phyloP scores from a whole-genome alignment of 2,797 vertebrate genomes.

The Oryzias dopingdopingensis region DNA sequence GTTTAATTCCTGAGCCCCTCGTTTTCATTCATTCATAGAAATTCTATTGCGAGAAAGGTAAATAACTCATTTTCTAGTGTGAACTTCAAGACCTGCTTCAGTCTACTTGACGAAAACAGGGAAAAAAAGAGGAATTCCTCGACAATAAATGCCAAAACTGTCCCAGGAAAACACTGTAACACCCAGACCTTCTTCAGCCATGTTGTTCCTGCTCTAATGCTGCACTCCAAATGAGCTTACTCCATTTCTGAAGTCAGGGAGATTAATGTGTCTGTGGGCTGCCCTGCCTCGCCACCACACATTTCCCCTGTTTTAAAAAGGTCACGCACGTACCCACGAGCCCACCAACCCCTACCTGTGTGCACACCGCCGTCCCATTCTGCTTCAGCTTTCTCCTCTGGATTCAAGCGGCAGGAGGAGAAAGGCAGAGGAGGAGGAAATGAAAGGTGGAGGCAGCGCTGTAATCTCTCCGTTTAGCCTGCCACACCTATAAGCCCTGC shows the following conservation, averaged over 20 bases:
- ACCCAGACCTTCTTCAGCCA: slow-evolving; percentile 20
- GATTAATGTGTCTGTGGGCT: slow-evolving; percentile 57
- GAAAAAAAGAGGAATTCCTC: too few relatives aligned
- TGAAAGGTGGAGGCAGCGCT: slow-evolving; percentile 7
- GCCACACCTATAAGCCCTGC: slow-evolving; percentile 63
- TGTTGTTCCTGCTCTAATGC: slow-evolving; percentile 39
- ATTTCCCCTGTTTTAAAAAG: not conserved
- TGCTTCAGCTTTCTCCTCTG: slow-evolving; percentile 19
- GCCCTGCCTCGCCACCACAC: not conserved
- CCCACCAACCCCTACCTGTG: slow-evolving; percentile 40
- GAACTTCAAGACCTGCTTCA: too few relatives aligned
- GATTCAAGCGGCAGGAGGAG: slow-evolving; percentile 8
- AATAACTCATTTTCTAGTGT: too few relatives aligned
- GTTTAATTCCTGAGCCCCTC: too few relatives aligned
- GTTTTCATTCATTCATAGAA: too few relatives aligned
- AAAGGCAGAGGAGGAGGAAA: slow-evolving; percentile 7
- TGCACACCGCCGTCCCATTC: slow-evolving; percentile 33
- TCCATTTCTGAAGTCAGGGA: slow-evolving; percentile 33
- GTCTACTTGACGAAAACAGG: too few relatives aligned
- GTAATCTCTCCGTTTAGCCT: slow-evolving; percentile 66
- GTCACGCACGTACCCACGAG: not conserved
- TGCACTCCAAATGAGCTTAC: slow-evolving; percentile 59
- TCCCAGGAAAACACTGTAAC: not conserved
- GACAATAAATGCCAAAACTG: too few relatives aligned
- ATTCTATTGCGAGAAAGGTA: too few relatives aligned